Percentiles rank a stretch among this genome's conserved stretches.
phyloP scores from a whole-genome alignment of 2,113 vertebrate genomes.

The Triplophysa rosa region DNA sequence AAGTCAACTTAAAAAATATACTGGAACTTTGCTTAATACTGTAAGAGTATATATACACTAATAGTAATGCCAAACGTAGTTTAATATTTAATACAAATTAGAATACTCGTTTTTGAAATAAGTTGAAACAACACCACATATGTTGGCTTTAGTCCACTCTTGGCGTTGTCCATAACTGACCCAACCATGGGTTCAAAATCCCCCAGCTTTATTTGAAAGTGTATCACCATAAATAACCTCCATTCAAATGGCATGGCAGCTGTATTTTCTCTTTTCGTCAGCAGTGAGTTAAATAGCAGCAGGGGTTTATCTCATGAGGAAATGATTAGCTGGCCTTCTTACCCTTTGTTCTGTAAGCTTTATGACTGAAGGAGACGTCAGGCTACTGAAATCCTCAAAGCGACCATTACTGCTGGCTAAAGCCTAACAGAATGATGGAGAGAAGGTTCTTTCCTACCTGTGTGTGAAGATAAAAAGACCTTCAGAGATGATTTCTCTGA shows the following conservation, averaged over 20 bases:
- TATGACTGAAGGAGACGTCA: constrained; percentile 35
- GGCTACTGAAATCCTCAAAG: constrained; percentile 17
- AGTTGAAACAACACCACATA: too few species aligned
- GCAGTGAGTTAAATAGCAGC: constrained; percentile 45
- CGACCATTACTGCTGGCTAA: background rate
- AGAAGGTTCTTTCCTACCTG: background rate
- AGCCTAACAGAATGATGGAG: background rate
- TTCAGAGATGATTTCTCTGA: background rate
- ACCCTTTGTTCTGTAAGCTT: constrained; percentile 32
- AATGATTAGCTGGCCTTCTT: constrained; percentile 47
- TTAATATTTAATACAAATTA: too few species aligned
- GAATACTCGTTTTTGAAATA: too few species aligned
- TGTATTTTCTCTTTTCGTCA: background rate
- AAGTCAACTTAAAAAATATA: too few species aligned
- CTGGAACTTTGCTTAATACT: too few species aligned
- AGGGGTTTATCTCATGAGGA: constrained; percentile 37
- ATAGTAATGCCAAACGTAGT: too few species aligned
- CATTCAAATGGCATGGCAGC: constrained; percentile 46
- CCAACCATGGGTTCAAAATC: too few species aligned
- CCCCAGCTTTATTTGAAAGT: too few species aligned
- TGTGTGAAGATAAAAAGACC: background rate
- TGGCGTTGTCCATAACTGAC: too few species aligned
- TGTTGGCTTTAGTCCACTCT: too few species aligned
- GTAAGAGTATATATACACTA: too few species aligned
- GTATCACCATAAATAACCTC: constrained; percentile 52